phyloP scores from a whole-genome alignment of 2,888 invertebrate genomes.

The Camponotus fellah region DNA sequence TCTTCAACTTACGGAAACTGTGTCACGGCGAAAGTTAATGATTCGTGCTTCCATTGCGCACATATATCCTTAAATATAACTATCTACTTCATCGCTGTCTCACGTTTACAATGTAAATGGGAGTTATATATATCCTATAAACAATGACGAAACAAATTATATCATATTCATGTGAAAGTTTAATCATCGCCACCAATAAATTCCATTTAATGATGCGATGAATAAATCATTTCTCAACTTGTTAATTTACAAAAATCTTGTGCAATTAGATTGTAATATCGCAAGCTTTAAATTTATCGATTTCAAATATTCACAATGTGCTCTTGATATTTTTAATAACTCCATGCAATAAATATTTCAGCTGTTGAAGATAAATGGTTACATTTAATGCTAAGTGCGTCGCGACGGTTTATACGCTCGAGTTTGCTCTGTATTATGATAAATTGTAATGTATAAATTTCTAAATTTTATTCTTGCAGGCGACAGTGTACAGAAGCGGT shows the following conservation, averaged over 20 bases:
- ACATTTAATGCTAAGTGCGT: neutral
- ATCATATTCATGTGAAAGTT: neutral
- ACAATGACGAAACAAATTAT: neutral
- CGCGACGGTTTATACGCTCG: neutral
- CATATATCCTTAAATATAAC: conserved; percentile 20
- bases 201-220: neutral
- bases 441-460: conserved; percentile 3
- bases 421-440: neutral
- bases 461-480: conserved; percentile 87
- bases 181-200: neutral
- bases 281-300: neutral
- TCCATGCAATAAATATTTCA: neutral
- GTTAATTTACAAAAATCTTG: neutral
- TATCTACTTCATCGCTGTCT: conserved; percentile 4
- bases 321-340: neutral
- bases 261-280: neutral
- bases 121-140: neutral
- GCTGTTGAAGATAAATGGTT: neutral
- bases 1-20: conserved; percentile 49
- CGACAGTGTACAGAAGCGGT: conserved; percentile 96
- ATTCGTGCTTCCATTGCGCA: conserved; percentile 37
- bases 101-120: neutral
- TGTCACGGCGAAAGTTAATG: conserved; percentile 53
- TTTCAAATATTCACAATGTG: neutral
- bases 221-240: conserved; percentile 14